A percentile compares a stretch with the other conserved stretches of the same genome.
phyloP scores from a whole-genome alignment of 2,113 vertebrate species.

The Ceyx melanurus region DNA sequence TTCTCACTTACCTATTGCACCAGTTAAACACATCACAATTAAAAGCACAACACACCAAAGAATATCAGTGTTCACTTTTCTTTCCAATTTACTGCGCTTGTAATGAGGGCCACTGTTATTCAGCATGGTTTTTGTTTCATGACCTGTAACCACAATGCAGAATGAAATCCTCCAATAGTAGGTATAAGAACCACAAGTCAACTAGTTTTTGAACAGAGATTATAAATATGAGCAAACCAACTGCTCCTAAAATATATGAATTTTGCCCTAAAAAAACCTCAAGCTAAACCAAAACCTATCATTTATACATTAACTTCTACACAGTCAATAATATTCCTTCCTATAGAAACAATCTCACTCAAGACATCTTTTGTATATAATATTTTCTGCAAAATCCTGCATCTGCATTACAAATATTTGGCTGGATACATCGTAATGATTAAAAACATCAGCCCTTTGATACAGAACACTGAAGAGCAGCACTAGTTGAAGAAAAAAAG shows the following conservation, averaged over 20 bases:
- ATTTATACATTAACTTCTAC: neutral
- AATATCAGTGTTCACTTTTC: slow-evolving; percentile 85
- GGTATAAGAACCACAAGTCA: neutral
- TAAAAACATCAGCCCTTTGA: neutral
- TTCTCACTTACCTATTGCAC: slow-evolving; percentile 83
- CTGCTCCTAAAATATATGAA: neutral
- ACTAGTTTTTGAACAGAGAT: neutral
- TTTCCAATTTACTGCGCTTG: slow-evolving; percentile 91
- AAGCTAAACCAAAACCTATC: neutral
- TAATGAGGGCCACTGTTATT: slow-evolving; percentile 91
- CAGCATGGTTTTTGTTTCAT: slow-evolving; percentile 97
- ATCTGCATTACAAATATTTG: neutral
- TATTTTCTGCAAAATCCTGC: neutral
- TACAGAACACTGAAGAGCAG: neutral
- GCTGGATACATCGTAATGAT: neutral
- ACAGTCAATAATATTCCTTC: neutral
- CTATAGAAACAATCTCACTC: neutral
- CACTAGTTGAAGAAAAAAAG: neutral
- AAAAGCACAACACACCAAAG: slow-evolving; percentile 92
- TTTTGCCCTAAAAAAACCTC: neutral
- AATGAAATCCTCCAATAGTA: neutral
- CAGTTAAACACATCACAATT: slow-evolving; percentile 85
- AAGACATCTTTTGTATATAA: neutral
- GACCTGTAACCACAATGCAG: slow-evolving; percentile 75
- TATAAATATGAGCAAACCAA: neutral